A percentile compares a stretch with the other conserved stretches of the same genome.
Evolutionary conservation across 2,888 invertebrate genomes (phyloP).

Genomic region (Acrocera orbiculus): DNA sequence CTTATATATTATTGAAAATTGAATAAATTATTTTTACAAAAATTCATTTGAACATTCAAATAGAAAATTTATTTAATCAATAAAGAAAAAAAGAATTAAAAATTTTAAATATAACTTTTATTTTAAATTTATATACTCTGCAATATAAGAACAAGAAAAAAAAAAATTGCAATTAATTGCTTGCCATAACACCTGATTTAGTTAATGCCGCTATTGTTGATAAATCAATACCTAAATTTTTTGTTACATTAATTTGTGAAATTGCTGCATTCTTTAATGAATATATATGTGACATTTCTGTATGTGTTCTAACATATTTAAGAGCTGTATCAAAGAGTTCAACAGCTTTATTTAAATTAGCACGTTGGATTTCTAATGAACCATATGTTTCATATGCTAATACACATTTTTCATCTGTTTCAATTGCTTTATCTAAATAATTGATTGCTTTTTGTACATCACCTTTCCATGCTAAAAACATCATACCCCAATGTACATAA

Average conservation of each 20-base stretch:
- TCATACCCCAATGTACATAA: conserved; percentile 70
- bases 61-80: background rate
- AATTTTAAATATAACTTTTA: background rate
- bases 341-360: conserved; percentile 65
- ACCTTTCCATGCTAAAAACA: conserved; percentile 70
- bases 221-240: conserved; percentile 49
- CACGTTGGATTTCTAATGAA: conserved; percentile 81
- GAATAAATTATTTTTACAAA: no score
- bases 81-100: background rate
- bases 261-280: conserved; percentile 78
- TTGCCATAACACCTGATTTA: background rate
- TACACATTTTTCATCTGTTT: conserved; percentile 80
- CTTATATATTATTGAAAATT: no score
- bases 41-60: no score
- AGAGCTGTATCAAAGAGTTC: conserved; percentile 80
- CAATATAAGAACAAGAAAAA: no score
- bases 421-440: conserved; percentile 63
- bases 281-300: conserved; percentile 81
- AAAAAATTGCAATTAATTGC: no score
- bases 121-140: background rate
- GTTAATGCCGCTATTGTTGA: conserved; percentile 12
- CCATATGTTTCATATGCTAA: conserved; percentile 91
- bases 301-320: conserved; percentile 63
- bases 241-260: conserved; percentile 69
- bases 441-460: conserved; percentile 62